Base-by-base conservation (phyloP, 2,888 invertebrate species). In the Melolontha melolontha region DNA sequence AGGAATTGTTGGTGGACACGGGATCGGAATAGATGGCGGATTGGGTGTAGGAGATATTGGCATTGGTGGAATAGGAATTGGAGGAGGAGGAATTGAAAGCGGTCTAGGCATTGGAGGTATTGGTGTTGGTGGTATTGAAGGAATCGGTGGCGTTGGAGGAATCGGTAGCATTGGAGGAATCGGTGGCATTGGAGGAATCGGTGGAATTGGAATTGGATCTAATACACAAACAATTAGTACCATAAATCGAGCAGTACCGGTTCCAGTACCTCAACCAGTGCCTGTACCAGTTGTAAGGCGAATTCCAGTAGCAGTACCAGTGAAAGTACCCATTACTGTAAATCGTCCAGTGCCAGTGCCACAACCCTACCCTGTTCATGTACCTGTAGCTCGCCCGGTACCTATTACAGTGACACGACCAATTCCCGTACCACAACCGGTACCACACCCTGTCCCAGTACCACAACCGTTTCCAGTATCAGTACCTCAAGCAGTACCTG, bases 401-500 rank as follows among this genome's bases (percentile, higher is more conserved):
- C 78, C 80, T 34, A 47, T 63, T 42, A 50, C 41, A 14, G 80
- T 82, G n/a, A 72, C 77, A 27, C 70, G 74, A 49, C 75, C 77
- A 7, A 77, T 79, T 11, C 77, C 79, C 22, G 78, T 81, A 14
- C 71, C 72, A 34, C 75, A 75, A 39, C 72, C 75, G 16, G 67
- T 70, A 34, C 74, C 76, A 2, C 69, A 74, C 12, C 72, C 75
- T 12, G 74, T 76, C 29, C 70, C 73, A 40, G 72, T 77, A 6
- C 70, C 75, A 16, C 68, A 71, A 63, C 74, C 73, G 0, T 73
- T 75, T 2, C 78, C 80, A 27, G 81, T 82, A 27, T 72, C 78
- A n/a, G 82, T 82, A 14, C 77, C 80, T 14, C 78, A 79, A 65
- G 80, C 82, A 5, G 74, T 77, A 12, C 77, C 79, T 1, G 78